These are phyloP conservation scores for Gymnodraco acuticeps DNA, from an alignment of 2,797 vertebrate species.

Conservation along the genomic window DNA sequence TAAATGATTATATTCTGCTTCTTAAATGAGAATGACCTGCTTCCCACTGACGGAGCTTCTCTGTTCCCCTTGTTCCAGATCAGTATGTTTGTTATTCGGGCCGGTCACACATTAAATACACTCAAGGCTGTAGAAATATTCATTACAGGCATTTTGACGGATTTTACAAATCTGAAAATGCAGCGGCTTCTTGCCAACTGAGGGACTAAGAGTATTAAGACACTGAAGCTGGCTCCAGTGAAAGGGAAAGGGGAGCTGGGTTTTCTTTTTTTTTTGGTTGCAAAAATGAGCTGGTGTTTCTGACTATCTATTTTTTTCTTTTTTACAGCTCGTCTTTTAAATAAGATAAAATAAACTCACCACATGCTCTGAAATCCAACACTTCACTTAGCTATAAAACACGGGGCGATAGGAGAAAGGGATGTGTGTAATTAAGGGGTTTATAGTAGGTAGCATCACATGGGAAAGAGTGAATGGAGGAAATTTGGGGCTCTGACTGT, in stretches of 20 bases:
- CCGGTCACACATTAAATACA: slow-evolving; percentile 70
- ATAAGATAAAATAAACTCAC: slow-evolving; percentile 50
- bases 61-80: slow-evolving; percentile 35
- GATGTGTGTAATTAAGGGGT: slow-evolving; percentile 58
- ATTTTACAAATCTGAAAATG: slow-evolving; percentile 76
- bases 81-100: slow-evolving; percentile 38
- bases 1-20: slow-evolving; percentile 30
- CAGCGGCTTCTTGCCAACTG: slow-evolving; percentile 70
- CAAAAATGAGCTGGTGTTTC: slow-evolving; percentile 36
- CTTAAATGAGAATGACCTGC: slow-evolving; percentile 11
- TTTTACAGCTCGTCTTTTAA: slow-evolving; percentile 27
- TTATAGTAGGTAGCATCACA: slow-evolving; percentile 50
- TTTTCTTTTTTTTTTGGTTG: slow-evolving; percentile 40
- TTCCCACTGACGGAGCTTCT: slow-evolving; percentile 15
- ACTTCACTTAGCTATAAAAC: slow-evolving; percentile 53
- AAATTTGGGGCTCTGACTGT: slow-evolving; percentile 69
- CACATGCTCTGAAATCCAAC: slow-evolving; percentile 53
- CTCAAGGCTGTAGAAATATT: slow-evolving; percentile 71
- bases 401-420: slow-evolving; percentile 35
- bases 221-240: slow-evolving; percentile 65
- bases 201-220: slow-evolving; percentile 78
- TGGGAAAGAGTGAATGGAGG: slow-evolving; percentile 53
- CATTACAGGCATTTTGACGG: slow-evolving; percentile 76
- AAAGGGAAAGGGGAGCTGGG: slow-evolving; percentile 53
- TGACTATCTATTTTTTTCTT: slow-evolving; percentile 23